Evolutionary conservation across 2,113 vertebrate genomes (phyloP), one percentile per base, ranked within the genome.

Genomic region (Stercorarius parasiticus): DNA sequence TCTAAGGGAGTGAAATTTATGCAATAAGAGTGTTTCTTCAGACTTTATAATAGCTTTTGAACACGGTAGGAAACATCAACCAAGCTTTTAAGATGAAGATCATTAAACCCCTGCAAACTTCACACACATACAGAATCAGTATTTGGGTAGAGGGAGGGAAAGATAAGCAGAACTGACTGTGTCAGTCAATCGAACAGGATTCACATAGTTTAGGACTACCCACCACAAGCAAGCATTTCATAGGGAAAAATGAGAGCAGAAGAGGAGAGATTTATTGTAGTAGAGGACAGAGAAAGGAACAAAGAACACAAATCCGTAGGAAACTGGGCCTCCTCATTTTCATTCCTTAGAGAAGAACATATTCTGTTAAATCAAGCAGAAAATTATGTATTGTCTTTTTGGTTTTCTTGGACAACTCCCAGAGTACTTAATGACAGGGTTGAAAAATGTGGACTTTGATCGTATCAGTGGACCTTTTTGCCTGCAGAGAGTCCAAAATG

Each of bases 361-460:
- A 89, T 81, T 96, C 93, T 82, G 87, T 87, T 91, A 93, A 96
- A 94, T 96, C 82, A 89, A 91, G 87, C 6, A 34, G 95, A 96
- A 97, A 96, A 96, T 94, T 93, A 84, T 52, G 34, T 82, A 96
- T 94, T 96, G 95, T 96, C 95, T 93, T 94, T 69, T 87, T 86
- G 38, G 81, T 89, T 96, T 94, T 82, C 70, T 93, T 94, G 86
- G 87, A 95, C 66, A 87, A 34, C 32, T 94, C 77, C 87, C 93
- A 96, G 77, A 82, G 52, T 56, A 79, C 73, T 91, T 95, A 94
- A 94, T 87, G 87, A 91, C 70, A 90, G 56, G 49, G 78, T 56
- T 95, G 85, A 92, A 93, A 95, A 96, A 92, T n/a, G 74, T 69
- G 58, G 62, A 52, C 90, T 93, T 96, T 88, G 82, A 92, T 97